Percentiles rank a stretch among this genome's conserved stretches.
phyloP scores from a whole-genome alignment of 1,140 invertebrate species.

The Episyrphus balteatus region DNA sequence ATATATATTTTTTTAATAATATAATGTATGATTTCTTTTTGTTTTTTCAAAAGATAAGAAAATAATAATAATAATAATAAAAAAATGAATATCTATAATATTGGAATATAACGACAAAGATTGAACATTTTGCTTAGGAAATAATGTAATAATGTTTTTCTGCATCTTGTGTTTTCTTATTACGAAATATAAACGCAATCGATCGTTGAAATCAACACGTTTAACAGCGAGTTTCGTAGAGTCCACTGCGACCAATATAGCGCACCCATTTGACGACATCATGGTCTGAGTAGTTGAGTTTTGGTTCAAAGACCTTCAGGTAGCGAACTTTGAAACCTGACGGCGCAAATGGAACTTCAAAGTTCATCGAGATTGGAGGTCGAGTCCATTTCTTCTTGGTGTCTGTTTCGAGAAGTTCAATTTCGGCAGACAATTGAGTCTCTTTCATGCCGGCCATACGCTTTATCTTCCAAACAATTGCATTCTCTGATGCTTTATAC shows the following conservation, averaged over 20 bases:
- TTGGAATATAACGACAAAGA: no score
- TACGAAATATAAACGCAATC: no score
- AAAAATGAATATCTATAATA: no score
- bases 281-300: conserved; percentile 99
- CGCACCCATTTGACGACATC: conserved; percentile 99
- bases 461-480: conserved; percentile 99
- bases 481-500: conserved; percentile 99
- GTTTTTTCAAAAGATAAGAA: no score
- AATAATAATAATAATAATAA: no score
- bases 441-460: conserved; percentile 99
- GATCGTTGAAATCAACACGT: background rate
- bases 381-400: conserved; percentile 99
- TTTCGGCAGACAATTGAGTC: conserved; percentile 97
- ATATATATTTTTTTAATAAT: no score
- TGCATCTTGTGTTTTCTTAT: no score
- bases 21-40: no score
- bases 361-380: conserved; percentile 99
- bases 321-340: conserved; percentile 98
- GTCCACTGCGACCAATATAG: conserved; percentile 96
- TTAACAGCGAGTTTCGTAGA: conserved; percentile 98
- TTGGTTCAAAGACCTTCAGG: conserved; percentile 98
- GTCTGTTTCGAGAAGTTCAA: conserved; percentile 96
- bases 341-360: conserved; percentile 95
- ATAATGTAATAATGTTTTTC: no score
- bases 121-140: no score